Evolutionary conservation across 2,888 invertebrate genomes (phyloP), one percentile per base, ranked within the genome.

Genomic region (Caenorhabditis virilis): DNA sequence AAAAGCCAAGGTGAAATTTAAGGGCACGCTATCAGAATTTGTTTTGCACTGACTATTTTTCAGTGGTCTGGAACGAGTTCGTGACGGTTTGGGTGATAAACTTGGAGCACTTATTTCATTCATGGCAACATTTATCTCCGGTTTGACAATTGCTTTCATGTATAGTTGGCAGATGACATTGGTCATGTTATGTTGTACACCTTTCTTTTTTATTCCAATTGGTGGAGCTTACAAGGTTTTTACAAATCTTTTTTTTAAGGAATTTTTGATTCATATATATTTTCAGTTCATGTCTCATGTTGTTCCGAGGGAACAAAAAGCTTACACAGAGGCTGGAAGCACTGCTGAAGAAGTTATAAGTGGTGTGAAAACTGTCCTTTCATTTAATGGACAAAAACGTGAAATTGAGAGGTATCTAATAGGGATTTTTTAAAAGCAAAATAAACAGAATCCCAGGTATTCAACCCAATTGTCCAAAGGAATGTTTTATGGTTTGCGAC

Each of bases 241-340:
- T n/a, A n/a, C n/a, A n/a, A n/a, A n/a, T n/a, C n/a, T n/a, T n/a
- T n/a, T n/a, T n/a, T n/a, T n/a, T n/a, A n/a, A n/a, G n/a, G n/a
- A n/a, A n/a, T n/a, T n/a, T n/a, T n/a, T n/a, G n/a, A n/a, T n/a
- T n/a, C n/a, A n/a, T n/a, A n/a, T n/a, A n/a, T n/a, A n/a, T n/a
- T n/a, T n/a, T n/a, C n/a, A n/a, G 79, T 82, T 84, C 49, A 82
- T 85, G 45, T 79, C 85, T 2, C 78, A 80, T 15, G 82, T 84
- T 27, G 82, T 85, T 16, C 82, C 83, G 4, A 64, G 84, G 56
- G 86, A 86, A 55, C 84, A 74, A 56, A 55, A 73, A 42, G 62
- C 72, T 2, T 79, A 79, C 46, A 72, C 71, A 13, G 53, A 59
- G n/a, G 83, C 82, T 22, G 81, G 80, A 11, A 74, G 75, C 7